Evolutionary conservation across 2,113 vertebrate genomes (phyloP), one percentile per base, ranked within the genome.

Genomic region (Illadopsis cleaveri): DNA sequence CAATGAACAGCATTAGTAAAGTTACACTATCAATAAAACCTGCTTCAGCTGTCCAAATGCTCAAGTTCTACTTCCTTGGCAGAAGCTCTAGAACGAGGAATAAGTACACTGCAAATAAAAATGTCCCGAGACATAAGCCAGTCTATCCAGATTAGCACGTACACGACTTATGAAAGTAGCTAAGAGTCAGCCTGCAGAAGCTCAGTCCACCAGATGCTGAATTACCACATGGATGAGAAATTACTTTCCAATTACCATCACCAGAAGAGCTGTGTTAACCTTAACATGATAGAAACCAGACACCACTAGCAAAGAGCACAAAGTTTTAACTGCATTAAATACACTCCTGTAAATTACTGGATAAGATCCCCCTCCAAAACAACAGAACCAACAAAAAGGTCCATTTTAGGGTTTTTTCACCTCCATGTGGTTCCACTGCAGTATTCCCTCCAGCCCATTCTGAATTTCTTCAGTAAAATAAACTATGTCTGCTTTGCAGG

Each of bases 61-160:
- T 93, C 12, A 3, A 70, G 53, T 93, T 89, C 84, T 92, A 68
- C 68, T 94, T 89, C 48, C 65, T 82, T 62, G 70, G 90, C 86
- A 90, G 77, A 37, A 92, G 89, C 68, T 97, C 88, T 93, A 86
- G 83, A 93, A 95, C 65, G 92, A 91, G 92, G 68, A 83, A 42
- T 77, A 93, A 94, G 76, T 73, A 68, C 75, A 69, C 60, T 38
- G 47, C 60, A 76, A 97, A 94, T 91, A 92, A 92, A 91, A 87
- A 73, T 80, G 82, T 89, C 72, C 82, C 6, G 15, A 93, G 84
- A 86, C 81, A 82, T 40, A 66, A 93, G 79, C 84, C 93, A 91
- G 82, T 45, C 80, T 61, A 72, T 78, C 86, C 73, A 66, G 91
- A 90, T 84, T 77, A 82, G 91, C 82, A 91, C 11, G 19, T 82